Evolutionary conservation across 2,797 vertebrate genomes (phyloP), one percentile per base, ranked within the genome.

Genomic region (Parauchenoglanis punctatus): DNA sequence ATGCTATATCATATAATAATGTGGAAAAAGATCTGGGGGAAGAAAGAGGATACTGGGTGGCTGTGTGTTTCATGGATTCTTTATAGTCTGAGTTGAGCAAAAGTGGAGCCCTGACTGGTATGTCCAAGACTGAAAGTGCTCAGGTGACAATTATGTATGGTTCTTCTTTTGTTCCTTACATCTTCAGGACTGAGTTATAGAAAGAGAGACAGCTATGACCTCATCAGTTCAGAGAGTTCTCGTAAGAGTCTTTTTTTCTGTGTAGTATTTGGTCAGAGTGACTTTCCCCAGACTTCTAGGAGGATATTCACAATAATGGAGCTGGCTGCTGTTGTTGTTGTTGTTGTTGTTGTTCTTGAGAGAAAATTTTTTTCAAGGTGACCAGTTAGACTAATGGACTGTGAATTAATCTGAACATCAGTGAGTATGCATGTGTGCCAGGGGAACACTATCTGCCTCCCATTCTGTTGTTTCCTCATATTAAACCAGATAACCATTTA

Each of bases 251-350:
- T 35, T 75, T 28, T 76, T 72, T 40, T 65, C 11, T 23, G 11
- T 31, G 44, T 61, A 65, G 46, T 70, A 61, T 68, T 84, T 44
- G 85, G 88, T 89, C 83, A 85, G 13, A 63, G n/a, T 85, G 85
- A 89, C 83, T 56, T 61, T 61, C 1, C 35, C 78, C 52, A 18
- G 54, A 85, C 56, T 59, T 84, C 7, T 40, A 49, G 35, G 7
- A 72, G 20, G n/a, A 83, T 44, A 72, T 54, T 72, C 56, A 68
- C 59, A 77, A 76, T 59, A 70, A 72, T 54, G 17, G 23, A 61
- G 49, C 28, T 63, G 54, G 84, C 35, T 40, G 35, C 3, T 40
- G 35, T 40, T 40, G 35, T 40, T 40, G 35, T 40, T 40, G 35
- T 40, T 40, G 35, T 40, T 40, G 35, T 40, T 40, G 35, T 40